Percentiles rank a stretch among this genome's conserved stretches.
phyloP scores from a whole-genome alignment of 2,888 invertebrate genomes.

The Agrotis clavis region DNA sequence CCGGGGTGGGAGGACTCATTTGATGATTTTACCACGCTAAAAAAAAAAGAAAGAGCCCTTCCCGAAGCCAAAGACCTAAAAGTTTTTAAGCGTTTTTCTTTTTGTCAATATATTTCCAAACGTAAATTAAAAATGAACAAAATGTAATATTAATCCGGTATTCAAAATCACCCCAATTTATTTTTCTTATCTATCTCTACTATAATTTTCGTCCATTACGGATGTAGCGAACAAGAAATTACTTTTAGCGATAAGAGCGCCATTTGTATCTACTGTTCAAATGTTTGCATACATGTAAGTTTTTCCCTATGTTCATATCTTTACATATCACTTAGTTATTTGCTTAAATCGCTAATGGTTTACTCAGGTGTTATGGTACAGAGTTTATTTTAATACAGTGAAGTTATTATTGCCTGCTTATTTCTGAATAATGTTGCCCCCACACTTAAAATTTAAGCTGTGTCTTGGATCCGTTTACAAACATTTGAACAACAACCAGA shows the following conservation, averaged over 20 bases:
- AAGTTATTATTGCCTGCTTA: background rate
- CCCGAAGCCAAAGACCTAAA: no score
- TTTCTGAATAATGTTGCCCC: no score
- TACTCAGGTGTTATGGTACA: conserved; percentile 28
- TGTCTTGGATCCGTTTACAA: no score
- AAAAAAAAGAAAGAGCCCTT: no score
- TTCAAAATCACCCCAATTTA: background rate
- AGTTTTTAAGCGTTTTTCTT: no score
- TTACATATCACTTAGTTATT: conserved; percentile 40
- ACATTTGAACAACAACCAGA: no score
- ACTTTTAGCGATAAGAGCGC: conserved; percentile 46
- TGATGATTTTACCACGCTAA: no score
- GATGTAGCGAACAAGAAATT: conserved; percentile 36
- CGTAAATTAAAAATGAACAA: no score
- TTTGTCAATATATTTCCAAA: no score
- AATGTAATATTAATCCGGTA: background rate
- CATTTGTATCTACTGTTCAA: conserved; percentile 35
- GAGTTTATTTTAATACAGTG: background rate
- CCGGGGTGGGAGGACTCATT: no score
- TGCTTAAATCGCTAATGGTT: conserved; percentile 32
- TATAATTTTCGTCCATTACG: conserved; percentile 14
- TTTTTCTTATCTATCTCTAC: conserved; percentile 1
- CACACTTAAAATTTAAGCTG: no score
- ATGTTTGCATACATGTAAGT: conserved; percentile 32
- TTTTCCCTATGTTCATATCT: conserved; percentile 27